A percentile compares a stretch with the other conserved stretches of the same genome.
These are phyloP conservation scores for Cottus gobio DNA, from an alignment of 2,113 vertebrate species.

Conservation along the genomic window DNA sequence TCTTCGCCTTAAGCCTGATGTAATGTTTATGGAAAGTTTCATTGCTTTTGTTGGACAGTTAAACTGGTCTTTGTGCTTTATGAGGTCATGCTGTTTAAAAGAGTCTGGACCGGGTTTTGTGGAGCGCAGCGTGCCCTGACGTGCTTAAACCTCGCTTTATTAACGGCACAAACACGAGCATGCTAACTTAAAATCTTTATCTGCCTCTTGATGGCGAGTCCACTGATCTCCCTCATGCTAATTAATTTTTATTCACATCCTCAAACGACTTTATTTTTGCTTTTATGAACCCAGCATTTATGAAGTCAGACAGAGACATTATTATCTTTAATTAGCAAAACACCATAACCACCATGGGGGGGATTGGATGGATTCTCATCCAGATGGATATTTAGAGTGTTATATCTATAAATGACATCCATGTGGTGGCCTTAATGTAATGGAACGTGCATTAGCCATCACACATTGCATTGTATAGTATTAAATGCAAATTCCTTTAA, in stretches of 20 bases:
- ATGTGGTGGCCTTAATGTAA: neutral
- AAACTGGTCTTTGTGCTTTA: constrained; percentile 68
- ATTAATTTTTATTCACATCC: constrained; percentile 57
- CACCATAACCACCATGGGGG: constrained; percentile 2
- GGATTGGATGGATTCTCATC: constrained; percentile 4
- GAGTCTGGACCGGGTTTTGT: constrained; percentile 52
- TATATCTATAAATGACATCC: neutral
- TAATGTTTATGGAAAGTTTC: constrained; percentile 72
- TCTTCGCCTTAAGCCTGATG: constrained; percentile 41
- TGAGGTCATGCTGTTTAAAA: constrained; percentile 68
- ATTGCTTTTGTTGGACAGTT: constrained; percentile 73
- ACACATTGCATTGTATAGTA: neutral
- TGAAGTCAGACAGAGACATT: constrained; percentile 17
- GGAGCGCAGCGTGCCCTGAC: constrained; percentile 28
- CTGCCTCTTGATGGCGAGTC: neutral
- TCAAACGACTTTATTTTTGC: constrained; percentile 41
- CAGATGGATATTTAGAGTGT: neutral
- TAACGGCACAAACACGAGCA: constrained; percentile 36
- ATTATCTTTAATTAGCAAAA: constrained; percentile 53
- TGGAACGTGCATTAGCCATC: neutral
- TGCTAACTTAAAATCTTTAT: constrained; percentile 35
- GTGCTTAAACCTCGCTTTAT: constrained; percentile 42
- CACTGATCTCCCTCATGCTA: constrained; percentile 22
- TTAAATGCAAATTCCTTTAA: neutral
- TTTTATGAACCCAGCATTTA: constrained; percentile 41